These are phyloP conservation scores for Atractosteus spatula DNA, from an alignment of 2,113 vertebrate genomes.

Conservation along the genomic window DNA sequence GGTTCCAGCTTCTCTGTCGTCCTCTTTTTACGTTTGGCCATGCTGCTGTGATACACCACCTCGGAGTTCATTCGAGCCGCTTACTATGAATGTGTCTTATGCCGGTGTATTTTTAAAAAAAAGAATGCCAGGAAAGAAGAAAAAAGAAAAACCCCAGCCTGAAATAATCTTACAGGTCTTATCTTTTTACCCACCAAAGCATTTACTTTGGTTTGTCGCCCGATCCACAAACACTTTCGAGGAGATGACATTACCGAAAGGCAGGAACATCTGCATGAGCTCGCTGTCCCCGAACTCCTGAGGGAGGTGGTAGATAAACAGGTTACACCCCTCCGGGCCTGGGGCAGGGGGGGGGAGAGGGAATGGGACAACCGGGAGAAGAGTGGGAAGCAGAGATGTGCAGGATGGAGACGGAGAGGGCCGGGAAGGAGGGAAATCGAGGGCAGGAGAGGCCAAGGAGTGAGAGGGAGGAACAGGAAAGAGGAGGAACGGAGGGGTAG, in stretches of 20 bases:
- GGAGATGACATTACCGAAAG: constrained; percentile 99
- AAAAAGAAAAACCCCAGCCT: constrained; percentile 75
- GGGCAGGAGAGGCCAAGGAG: constrained; percentile 29
- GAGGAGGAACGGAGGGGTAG: constrained; percentile 7
- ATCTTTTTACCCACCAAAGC: constrained; percentile 99
- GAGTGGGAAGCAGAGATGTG: constrained; percentile 29
- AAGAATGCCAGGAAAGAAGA: constrained; percentile 32
- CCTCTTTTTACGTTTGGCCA: too few relatives aligned
- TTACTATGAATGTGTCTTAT: too few relatives aligned
- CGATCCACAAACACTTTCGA: constrained; percentile 99
- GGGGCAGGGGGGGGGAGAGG: constrained; percentile 38
- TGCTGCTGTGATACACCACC: too few relatives aligned
- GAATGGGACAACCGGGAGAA: constrained; percentile 34
- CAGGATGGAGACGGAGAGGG: constrained; percentile 3
- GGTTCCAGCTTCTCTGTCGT: too few relatives aligned
- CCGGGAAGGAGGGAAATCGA: constrained; percentile 24
- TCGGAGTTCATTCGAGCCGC: too few relatives aligned
- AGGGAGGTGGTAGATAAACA: constrained; percentile 99
- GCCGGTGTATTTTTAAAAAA: too few relatives aligned
- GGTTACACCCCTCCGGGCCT: constrained; percentile 99
- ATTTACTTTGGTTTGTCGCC: constrained; percentile 99
- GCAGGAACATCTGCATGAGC: constrained; percentile 99
- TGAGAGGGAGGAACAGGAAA: constrained; percentile 9
- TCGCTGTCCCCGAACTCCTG: constrained; percentile 99
- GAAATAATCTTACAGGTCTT: constrained; percentile 89